Evolutionary conservation across 1,140 invertebrate species (phyloP).

Genomic region (Matsumurasca onukii): DNA sequence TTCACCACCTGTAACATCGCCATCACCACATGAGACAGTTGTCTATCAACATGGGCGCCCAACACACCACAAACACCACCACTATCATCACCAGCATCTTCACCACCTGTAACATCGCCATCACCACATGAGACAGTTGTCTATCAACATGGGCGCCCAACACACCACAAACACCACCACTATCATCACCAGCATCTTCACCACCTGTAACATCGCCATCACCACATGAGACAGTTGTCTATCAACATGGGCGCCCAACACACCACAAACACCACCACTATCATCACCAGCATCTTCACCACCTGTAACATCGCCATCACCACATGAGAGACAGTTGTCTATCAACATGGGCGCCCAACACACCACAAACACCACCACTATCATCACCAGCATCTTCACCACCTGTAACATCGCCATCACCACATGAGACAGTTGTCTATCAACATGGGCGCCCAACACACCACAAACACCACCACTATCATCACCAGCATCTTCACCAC

Average conservation of each 20-base stretch:
- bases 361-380: constrained; percentile 68
- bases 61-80: constrained; percentile 69
- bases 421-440: constrained; percentile 64
- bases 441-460: constrained; percentile 68
- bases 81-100: constrained; percentile 72
- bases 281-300: constrained; percentile 69
- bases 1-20: constrained; percentile 62
- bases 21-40: constrained; percentile 65
- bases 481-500: constrained; percentile 72
- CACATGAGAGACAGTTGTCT: constrained; percentile 62
- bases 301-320: constrained; percentile 60
- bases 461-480: constrained; percentile 68
- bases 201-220: constrained; percentile 62
- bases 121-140: constrained; percentile 65
- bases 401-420: constrained; percentile 62
- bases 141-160: constrained; percentile 66
- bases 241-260: constrained; percentile 69
- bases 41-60: constrained; percentile 65
- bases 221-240: constrained; percentile 63
- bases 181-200: constrained; percentile 70
- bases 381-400: constrained; percentile 69
- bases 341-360: constrained; percentile 69
- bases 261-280: constrained; percentile 68
- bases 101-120: constrained; percentile 61
- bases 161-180: constrained; percentile 70